Conservation (phyloP, 2,797 vertebrate genomes). For the Pogonophryne albipinna region DNA sequence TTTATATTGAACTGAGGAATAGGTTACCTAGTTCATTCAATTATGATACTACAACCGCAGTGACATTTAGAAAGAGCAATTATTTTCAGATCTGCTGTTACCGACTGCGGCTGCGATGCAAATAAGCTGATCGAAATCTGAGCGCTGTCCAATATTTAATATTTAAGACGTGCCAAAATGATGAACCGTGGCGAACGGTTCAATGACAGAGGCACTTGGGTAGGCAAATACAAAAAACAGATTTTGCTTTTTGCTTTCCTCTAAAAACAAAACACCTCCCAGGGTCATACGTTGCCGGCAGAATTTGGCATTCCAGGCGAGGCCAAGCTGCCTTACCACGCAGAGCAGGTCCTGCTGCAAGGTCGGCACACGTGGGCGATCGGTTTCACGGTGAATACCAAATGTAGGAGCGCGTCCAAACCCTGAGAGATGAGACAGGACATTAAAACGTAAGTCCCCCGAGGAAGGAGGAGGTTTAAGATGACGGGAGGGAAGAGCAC, state of each 20-base stretch:
- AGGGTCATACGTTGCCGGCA: conserved; percentile 50
- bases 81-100: conserved; percentile 65
- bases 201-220: conserved; percentile 7
- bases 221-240: conserved; percentile 13
- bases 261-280: conserved; percentile 37
- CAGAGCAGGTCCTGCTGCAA: conserved; percentile 64
- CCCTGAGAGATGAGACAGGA: conserved; percentile 68
- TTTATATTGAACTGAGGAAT: conserved; percentile 54
- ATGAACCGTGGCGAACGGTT: conserved; percentile 36
- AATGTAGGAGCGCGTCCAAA: conserved; percentile 55
- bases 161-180: conserved; percentile 31
- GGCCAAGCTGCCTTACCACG: conserved; percentile 54
- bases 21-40: conserved; percentile 62
- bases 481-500: conserved; percentile 30
- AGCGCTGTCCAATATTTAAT: conserved; percentile 43
- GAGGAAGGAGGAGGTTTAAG: conserved; percentile 53
- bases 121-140: conserved; percentile 59
- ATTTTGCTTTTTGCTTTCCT: conserved; percentile 42
- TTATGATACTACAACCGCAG: conserved; percentile 54
- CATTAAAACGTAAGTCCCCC: conserved; percentile 68
- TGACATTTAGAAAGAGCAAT: conserved; percentile 73
- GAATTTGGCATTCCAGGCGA: conserved; percentile 70
- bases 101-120: conserved; percentile 47
- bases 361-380: conserved; percentile 67
- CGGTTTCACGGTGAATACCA: conserved; percentile 77